A percentile compares a stretch with the other conserved stretches of the same genome.
phyloP scores from a whole-genome alignment of 2,888 invertebrate genomes.

The Galeruca laticollis region DNA sequence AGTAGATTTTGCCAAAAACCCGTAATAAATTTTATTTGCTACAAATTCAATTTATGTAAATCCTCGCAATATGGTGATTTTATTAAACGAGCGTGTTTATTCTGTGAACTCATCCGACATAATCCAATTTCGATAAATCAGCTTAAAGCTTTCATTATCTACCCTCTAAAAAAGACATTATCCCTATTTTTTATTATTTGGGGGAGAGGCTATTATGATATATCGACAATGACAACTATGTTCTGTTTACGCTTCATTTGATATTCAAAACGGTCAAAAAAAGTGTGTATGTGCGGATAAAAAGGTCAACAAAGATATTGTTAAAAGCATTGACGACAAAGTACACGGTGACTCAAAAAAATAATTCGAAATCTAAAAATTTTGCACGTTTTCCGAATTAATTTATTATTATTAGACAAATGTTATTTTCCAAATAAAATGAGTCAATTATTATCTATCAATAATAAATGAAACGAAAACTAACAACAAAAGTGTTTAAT shows the following conservation, averaged over 20 bases:
- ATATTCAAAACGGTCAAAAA: neutral
- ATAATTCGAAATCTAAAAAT: too few species aligned
- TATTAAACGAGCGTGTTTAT: neutral
- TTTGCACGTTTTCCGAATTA: too few species aligned
- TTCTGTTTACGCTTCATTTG: conserved; percentile 18
- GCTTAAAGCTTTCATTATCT: conserved; percentile 5
- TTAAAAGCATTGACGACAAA: too few species aligned
- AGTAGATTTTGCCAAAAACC: too few species aligned
- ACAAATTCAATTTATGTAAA: neutral
- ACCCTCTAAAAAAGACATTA: conserved; percentile 10
- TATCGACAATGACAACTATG: conserved; percentile 1
- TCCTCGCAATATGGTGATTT: neutral
- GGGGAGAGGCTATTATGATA: neutral
- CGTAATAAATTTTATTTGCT: too few species aligned
- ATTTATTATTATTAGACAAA: too few species aligned
- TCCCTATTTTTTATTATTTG: conserved; percentile 15
- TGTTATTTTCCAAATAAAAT: too few species aligned
- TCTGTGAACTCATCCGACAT: neutral
- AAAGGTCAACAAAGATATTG: neutral
- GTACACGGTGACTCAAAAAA: too few species aligned
- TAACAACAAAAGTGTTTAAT: too few species aligned
- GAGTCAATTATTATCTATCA: too few species aligned
- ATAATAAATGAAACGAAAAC: too few species aligned
- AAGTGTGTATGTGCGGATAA: too few species aligned
- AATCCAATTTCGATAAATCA: conserved; percentile 14